Evolutionary conservation across 2,888 invertebrate species (phyloP).

Genomic region (Eupithecia tripunctaria): DNA sequence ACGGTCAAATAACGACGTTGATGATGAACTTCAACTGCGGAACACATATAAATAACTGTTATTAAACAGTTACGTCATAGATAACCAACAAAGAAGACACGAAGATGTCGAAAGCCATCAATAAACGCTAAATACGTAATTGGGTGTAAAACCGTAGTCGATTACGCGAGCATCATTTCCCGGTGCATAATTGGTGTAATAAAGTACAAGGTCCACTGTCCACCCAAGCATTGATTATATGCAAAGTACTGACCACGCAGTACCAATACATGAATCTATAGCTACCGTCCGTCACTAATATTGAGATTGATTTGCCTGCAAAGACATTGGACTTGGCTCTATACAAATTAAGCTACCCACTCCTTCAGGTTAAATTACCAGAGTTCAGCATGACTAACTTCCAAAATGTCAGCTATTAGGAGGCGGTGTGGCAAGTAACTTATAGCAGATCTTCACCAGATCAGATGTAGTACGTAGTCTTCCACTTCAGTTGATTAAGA

Average conservation of each 20-base stretch:
- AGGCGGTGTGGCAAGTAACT: not conserved
- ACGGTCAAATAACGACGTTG: not conserved
- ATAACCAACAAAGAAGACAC: conserved; percentile 10
- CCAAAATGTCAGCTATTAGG: not conserved
- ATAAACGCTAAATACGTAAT: conserved; percentile 22
- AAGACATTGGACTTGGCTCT: not conserved
- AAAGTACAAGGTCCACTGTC: conserved; percentile 17
- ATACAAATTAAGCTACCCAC: not conserved
- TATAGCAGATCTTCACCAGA: not conserved
- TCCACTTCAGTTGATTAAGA: conserved; percentile 14
- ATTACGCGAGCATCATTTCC: conserved; percentile 18
- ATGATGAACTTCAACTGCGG: not conserved
- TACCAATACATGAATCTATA: not conserved
- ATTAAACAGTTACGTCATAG: not conserved
- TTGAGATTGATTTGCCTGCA: not conserved
- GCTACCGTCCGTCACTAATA: not conserved
- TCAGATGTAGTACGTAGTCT: not conserved
- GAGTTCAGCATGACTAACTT: not conserved
- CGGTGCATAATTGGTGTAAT: conserved; percentile 35
- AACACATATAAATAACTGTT: not conserved
- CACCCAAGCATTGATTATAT: conserved; percentile 13
- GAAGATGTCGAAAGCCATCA: conserved; percentile 18
- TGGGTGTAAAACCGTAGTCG: conserved; percentile 24
- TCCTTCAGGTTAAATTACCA: not conserved
- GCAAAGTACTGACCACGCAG: conserved; percentile 1